Conservation (phyloP, 2,888 invertebrate species). For the Dynastes hyllus region DNA sequence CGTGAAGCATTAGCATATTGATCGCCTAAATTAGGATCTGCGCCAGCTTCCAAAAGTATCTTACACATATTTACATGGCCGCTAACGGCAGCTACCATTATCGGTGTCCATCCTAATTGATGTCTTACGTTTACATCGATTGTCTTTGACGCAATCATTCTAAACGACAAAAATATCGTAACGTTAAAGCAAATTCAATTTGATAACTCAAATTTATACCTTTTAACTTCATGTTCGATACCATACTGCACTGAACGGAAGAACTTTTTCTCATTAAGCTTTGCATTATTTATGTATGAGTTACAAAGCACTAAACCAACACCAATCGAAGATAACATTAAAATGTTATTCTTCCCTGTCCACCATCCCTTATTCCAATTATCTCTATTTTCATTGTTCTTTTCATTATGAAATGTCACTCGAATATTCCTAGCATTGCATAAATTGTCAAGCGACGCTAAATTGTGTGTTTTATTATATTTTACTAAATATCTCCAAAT, state of each 20-base stretch:
- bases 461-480: constrained; percentile 9
- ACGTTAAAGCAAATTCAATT: neutral
- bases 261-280: constrained; percentile 70
- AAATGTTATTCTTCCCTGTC: constrained; percentile 9
- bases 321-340: constrained; percentile 38
- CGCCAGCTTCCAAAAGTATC: constrained; percentile 82
- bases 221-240: constrained; percentile 71
- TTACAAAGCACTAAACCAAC: constrained; percentile 63
- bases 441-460: neutral
- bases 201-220: constrained; percentile 62
- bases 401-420: neutral
- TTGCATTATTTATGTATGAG: constrained; percentile 56
- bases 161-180: constrained; percentile 50
- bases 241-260: constrained; percentile 74
- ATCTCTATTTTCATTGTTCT: neutral
- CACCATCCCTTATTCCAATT: constrained; percentile 14
- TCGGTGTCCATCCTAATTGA: constrained; percentile 88
- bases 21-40: constrained; percentile 84
- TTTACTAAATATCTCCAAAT: constrained; percentile 10
- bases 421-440: neutral
- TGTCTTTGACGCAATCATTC: constrained; percentile 71
- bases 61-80: constrained; percentile 77
- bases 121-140: constrained; percentile 82
- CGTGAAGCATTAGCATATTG: constrained; percentile 82
- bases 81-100: constrained; percentile 90